These are phyloP conservation scores for Leucophenga varia DNA, from an alignment of 1,140 invertebrate species.

Conservation along the genomic window DNA sequence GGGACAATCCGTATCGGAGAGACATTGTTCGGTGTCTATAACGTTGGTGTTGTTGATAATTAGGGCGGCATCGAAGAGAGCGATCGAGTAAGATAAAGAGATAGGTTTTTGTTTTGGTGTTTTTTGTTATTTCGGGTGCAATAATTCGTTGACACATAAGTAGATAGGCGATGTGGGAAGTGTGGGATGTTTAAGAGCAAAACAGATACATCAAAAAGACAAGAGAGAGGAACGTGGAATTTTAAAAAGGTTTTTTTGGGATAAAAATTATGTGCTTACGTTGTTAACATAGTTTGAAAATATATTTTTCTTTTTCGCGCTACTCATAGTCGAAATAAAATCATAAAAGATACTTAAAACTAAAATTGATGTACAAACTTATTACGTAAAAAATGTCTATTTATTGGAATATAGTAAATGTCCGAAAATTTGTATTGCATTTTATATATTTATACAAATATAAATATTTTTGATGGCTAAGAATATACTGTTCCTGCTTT, in stretches of 20 bases:
- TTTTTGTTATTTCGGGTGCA: constrained; percentile 50
- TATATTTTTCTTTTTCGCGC: too few relatives aligned
- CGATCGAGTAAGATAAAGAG: constrained; percentile 46
- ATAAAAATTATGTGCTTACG: too few relatives aligned
- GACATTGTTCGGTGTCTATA: constrained; percentile 81
- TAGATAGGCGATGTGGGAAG: constrained; percentile 6
- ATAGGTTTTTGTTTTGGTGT: constrained; percentile 46
- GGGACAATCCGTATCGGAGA: constrained; percentile 85
- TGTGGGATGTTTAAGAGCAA: constrained; percentile 3
- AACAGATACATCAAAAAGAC: background rate
- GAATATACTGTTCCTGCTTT: too few relatives aligned
- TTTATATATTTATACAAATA: too few relatives aligned
- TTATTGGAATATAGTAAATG: too few relatives aligned
- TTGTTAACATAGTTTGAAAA: too few relatives aligned
- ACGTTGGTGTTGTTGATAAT: constrained; percentile 13
- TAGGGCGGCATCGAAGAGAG: constrained; percentile 40
- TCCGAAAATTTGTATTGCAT: too few relatives aligned
- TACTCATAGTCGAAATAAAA: too few relatives aligned
- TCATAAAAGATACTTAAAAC: too few relatives aligned
- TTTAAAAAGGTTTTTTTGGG: constrained; percentile 7
- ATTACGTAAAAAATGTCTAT: too few relatives aligned
- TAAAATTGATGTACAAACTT: too few relatives aligned
- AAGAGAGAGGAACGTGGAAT: constrained; percentile 26
- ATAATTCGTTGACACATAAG: constrained; percentile 31
- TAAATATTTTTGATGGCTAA: too few relatives aligned